Evolutionary conservation across 2,888 invertebrate species (phyloP).

Genomic region (Coleophora deauratella): DNA sequence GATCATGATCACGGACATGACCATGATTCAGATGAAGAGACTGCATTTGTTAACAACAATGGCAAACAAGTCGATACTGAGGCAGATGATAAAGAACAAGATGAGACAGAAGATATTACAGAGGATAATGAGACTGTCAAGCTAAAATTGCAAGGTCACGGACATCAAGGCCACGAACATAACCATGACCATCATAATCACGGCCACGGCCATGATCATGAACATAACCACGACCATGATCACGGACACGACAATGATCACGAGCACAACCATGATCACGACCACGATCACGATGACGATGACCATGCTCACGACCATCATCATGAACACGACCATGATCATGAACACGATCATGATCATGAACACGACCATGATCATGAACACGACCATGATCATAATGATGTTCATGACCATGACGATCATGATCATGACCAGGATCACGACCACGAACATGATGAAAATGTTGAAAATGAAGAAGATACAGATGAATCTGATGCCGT

Average conservation of each 20-base stretch:
- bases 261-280: constrained; percentile 1
- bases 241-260: too few relatives aligned
- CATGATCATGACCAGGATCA: constrained; percentile 8
- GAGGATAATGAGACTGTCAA: too few relatives aligned
- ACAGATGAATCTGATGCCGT: constrained; percentile 4
- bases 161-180: too few relatives aligned
- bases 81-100: not conserved
- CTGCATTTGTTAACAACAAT: constrained; percentile 7
- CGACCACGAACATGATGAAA: constrained; percentile 2
- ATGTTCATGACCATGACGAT: constrained; percentile 8
- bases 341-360: not conserved
- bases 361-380: not conserved
- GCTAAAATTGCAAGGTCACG: too few relatives aligned
- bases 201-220: too few relatives aligned
- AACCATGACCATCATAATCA: too few relatives aligned
- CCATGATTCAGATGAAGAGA: constrained; percentile 13
- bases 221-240: too few relatives aligned
- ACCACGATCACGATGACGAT: constrained; percentile 12
- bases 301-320: constrained; percentile 7
- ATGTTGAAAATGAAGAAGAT: constrained; percentile 5
- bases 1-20: not conserved
- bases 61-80: not conserved
- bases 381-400: not conserved
- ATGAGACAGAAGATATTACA: too few relatives aligned
- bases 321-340: not conserved